Evolutionary conservation across 2,113 vertebrate species (phyloP), one percentile per base, ranked within the genome.

Genomic region (Peromyscus leucopus): DNA sequence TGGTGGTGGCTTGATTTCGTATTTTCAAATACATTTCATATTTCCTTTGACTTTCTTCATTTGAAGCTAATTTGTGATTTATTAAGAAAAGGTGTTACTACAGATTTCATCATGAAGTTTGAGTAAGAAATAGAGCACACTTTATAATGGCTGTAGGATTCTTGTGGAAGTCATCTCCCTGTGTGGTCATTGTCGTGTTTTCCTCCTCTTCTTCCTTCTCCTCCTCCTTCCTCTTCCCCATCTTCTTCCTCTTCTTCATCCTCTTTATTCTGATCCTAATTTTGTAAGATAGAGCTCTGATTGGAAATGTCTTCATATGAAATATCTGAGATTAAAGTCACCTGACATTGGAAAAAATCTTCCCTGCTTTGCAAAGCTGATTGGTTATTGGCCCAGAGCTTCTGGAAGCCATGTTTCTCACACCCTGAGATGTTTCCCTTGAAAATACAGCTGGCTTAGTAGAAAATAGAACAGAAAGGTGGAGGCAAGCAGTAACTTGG

Each of bases 201-300:
- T 22, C 19, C 19, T 11, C n/a, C 39, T 22, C n/a, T 7, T 39
- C 19, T 2, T 74, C 19, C 19, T 22, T 9, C 4, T 24, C 2
- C 5, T 24, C 11, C 1, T 24, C 6, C 39, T 24, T 42, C n/a
- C n/a, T n/a, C 3, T 10, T 9, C n/a, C 19, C 21, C 15, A 2
- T n/a, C 16, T 6, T 71, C 31, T 16, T 5, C 31, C 15, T 19
- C 67, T 15, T 69, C 42, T 78, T 78, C 75, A 48, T 48, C 67
- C 90, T 92, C 42, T 57, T 71, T 55, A 69, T 57, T 17, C n/a
- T 75, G 9, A 71, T 90, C 4, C 13, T 48, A 42, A 42, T 71
- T 94, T 93, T 74, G 15, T 55, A 90, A 59, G n/a, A 55, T 7
- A 9, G 71, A 90, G 39, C 85, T 80, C 2, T 85, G 17, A 80